Percentiles rank a stretch among this genome's conserved stretches.
These are phyloP conservation scores for Eupithecia vulgata DNA, from an alignment of 2,888 invertebrate genomes.

Conservation along the genomic window DNA sequence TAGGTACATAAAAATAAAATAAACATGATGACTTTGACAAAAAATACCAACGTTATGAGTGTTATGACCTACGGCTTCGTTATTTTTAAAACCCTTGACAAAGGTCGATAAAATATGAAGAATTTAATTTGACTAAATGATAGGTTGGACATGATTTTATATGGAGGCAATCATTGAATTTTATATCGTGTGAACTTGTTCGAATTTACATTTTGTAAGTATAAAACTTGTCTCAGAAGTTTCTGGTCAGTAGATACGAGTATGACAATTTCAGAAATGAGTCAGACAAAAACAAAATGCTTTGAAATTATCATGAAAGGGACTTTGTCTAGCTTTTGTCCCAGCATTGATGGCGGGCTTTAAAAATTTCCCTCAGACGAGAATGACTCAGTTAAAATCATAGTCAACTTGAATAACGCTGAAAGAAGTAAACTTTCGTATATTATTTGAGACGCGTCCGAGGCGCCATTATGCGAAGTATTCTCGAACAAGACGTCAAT, in stretches of 20 bases:
- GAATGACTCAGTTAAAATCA: conserved; percentile 19
- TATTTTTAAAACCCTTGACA: conserved; percentile 3
- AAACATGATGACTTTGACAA: neutral
- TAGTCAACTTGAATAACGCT: conserved; percentile 24
- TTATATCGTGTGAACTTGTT: conserved; percentile 32
- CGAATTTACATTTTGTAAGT: conserved; percentile 17
- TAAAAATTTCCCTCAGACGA: neutral
- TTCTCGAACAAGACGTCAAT: conserved; percentile 73
- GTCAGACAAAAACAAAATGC: neutral
- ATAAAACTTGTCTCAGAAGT: neutral
- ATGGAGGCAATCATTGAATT: conserved; percentile 30
- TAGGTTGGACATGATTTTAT: conserved; percentile 28
- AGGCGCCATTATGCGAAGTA: conserved; percentile 71
- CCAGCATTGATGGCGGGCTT: neutral
- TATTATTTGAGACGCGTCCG: conserved; percentile 32
- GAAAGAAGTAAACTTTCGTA: conserved; percentile 19
- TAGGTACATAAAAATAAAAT: neutral
- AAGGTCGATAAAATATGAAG: conserved; percentile 22
- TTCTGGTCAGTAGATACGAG: neutral
- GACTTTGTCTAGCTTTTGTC: neutral
- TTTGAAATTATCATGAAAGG: neutral
- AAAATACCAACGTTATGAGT: too few species aligned
- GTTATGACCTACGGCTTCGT: neutral
- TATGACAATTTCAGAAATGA: neutral
- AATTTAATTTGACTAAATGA: conserved; percentile 42